Conservation (phyloP, 2,113 vertebrate species). For the Oreotrochilus melanogaster region DNA sequence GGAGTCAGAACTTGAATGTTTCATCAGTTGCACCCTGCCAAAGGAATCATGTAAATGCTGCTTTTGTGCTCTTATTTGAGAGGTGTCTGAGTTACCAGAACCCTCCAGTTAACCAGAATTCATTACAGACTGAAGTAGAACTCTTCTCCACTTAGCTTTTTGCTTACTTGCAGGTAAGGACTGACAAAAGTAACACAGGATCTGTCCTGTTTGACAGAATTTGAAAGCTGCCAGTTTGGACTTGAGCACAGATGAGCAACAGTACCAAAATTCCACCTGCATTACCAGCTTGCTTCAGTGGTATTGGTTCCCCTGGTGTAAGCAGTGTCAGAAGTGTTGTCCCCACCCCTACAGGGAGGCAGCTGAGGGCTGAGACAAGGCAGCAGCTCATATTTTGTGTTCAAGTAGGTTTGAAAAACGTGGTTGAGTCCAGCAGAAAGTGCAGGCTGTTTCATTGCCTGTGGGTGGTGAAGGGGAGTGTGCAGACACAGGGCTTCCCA, state of each 20-base stretch:
- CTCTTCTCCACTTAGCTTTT: not conserved
- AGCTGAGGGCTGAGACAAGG: not conserved
- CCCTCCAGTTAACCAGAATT: not conserved
- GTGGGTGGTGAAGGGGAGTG: not conserved
- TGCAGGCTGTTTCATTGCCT: not conserved
- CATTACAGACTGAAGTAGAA: not conserved
- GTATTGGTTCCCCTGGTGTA: accelerated
- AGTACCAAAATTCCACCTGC: accelerated
- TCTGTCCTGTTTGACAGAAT: not conserved
- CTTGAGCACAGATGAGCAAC: accelerated
- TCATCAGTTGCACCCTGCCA: not conserved
- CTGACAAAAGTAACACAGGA: not conserved
- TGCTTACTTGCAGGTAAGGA: not conserved
- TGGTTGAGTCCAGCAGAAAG: not conserved
- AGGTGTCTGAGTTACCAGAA: not conserved
- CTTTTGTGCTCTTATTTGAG: not conserved
- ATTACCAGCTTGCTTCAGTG: not conserved
- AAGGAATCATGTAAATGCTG: not conserved
- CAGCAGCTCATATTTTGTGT: not conserved
- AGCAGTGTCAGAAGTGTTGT: accelerated
- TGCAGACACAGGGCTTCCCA: not conserved
- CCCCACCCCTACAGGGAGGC: accelerated
- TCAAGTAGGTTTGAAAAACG: not conserved
- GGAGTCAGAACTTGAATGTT: not conserved
- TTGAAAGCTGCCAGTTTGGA: not conserved